Evolutionary conservation across 92 coral and sea anemone genomes (phyloP), one percentile per base, ranked within the genome.

Genomic region (Phenganax marumi): DNA sequence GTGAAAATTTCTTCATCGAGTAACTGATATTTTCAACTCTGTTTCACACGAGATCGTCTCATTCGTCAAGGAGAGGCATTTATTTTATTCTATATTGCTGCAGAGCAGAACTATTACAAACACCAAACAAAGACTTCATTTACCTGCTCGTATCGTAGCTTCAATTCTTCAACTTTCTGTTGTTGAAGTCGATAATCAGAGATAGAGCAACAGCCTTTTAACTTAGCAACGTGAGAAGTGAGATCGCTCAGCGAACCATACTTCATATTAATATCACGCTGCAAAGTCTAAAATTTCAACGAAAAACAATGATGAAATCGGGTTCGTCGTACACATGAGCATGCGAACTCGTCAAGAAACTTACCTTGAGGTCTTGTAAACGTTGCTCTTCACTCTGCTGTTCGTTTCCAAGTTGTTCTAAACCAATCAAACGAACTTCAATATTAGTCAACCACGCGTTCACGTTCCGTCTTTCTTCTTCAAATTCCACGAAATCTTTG

Each of bases 81-180:
- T 33, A 33, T 33, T 33, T n/a, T n/a, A n/a, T n/a, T 33, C 3
- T 5, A 33, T 5, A 33, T 33, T 33, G 3, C 3, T 33, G 43
- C 18, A 60, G 56, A 23, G 23, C 24, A 56, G 68, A 3, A 22
- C 18, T 23, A 18, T 9, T 8, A 53, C 7, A 16, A 18, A n/a
- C 12, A 2, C 43, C 7, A 52, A 25, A 10, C 14, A 5, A 7
- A 16, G 2, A 17, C 2, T 16, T 8, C 7, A 23, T 23, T 18
- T 90, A 91, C 98, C 97, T 95, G 93, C 74, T 95, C 97, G 89
- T 94, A 95, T 19, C 98, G 91, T 23, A 97, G 88, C 72, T 92
- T 95, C 25, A 95, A 79, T 60, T 95, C 98, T 69, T 95, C 98
- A 81, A 92, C 89, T 39, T 88, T 89, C 80, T 83, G 90, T 61